Percentiles rank a stretch among this genome's conserved stretches.
phyloP scores from a whole-genome alignment of 2,888 invertebrate species.

The Spodoptera picta region DNA sequence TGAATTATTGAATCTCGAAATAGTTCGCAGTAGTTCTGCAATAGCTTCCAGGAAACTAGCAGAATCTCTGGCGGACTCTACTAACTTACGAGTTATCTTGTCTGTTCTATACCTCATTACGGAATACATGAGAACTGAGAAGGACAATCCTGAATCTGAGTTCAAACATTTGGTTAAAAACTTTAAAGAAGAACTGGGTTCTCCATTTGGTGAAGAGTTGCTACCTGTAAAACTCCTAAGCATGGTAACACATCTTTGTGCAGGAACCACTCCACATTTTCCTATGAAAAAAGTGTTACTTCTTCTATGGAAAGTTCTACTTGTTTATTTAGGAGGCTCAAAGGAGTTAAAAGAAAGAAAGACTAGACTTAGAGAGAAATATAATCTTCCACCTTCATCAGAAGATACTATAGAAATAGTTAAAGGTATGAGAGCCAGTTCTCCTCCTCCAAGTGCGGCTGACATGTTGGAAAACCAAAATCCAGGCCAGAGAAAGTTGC shows the following conservation, averaged over 20 bases:
- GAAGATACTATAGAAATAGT: conserved; percentile 99
- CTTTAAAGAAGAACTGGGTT: conserved; percentile 90
- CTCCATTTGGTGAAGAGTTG: conserved; percentile 92
- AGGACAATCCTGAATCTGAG: conserved; percentile 82
- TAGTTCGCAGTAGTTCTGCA: conserved; percentile 91
- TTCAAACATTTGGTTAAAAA: conserved; percentile 87
- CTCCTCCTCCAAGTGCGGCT: conserved; percentile 97
- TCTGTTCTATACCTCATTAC: conserved; percentile 98
- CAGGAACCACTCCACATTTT: conserved; percentile 98
- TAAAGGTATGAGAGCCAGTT: conserved; percentile 97
- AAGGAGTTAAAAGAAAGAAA: conserved; percentile 94
- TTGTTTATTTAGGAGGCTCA: conserved; percentile 97
- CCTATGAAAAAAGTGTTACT: conserved; percentile 99
- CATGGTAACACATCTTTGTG: conserved; percentile 99
- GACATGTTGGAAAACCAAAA: conserved; percentile 96
- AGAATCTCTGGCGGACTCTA: conserved; percentile 93
- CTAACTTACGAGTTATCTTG: conserved; percentile 96
- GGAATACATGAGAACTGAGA: conserved; percentile 96
- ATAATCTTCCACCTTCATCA: conserved; percentile 92
- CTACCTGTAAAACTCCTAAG: conserved; percentile 96
- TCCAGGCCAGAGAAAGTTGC: conserved; percentile 90
- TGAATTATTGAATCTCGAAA: conserved; percentile 97
- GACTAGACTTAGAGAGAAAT: conserved; percentile 90
- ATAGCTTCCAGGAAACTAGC: conserved; percentile 83
- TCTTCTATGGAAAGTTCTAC: conserved; percentile 97